phyloP scores from a whole-genome alignment of 2,113 vertebrate genomes.

The Phasianus colchicus region DNA sequence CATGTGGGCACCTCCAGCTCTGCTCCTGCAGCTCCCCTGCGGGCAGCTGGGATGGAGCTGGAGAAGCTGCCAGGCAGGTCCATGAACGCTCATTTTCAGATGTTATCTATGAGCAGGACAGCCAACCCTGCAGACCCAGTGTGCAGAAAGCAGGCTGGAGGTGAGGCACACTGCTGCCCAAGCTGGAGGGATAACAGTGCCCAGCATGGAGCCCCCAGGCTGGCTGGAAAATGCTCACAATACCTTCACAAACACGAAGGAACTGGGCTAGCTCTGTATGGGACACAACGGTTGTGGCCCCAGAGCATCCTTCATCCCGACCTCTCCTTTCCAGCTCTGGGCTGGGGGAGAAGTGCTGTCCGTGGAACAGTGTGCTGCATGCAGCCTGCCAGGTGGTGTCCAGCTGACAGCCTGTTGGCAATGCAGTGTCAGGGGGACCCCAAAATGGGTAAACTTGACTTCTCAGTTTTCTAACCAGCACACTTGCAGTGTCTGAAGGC shows the following conservation, averaged over 20 bases:
- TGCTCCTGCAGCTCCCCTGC: neutral
- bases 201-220: neutral
- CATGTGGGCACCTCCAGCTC: neutral
- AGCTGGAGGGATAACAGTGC: neutral
- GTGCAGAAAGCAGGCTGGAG: neutral
- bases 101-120: neutral
- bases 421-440: neutral
- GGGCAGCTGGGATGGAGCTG: neutral
- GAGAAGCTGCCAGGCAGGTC: neutral
- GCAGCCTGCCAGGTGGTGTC: neutral
- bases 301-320: neutral
- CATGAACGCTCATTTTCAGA: neutral
- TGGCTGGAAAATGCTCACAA: neutral
- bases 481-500: neutral
- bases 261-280: neutral
- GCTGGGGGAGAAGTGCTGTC: neutral
- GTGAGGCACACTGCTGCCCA: neutral
- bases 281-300: neutral
- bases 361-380: neutral
- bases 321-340: neutral
- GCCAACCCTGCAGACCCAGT: neutral
- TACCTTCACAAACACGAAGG: neutral
- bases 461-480: neutral
- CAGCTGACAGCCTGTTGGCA: neutral
- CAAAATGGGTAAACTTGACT: neutral